Conservation (phyloP, 2,113 vertebrate genomes). For the Apaloderma vittatum region DNA sequence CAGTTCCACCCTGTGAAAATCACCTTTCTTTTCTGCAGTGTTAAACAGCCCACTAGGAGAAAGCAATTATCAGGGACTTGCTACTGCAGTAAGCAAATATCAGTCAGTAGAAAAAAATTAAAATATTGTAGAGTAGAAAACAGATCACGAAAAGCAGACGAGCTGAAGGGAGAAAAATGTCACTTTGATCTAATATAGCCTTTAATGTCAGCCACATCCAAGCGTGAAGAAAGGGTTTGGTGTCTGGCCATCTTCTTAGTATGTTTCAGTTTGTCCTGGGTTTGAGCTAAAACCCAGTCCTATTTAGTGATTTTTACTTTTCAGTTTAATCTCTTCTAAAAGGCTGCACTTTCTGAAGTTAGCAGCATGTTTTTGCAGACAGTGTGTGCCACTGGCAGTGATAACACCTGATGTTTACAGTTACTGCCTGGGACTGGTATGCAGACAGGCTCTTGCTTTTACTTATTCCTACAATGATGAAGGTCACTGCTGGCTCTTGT, state of each 20-base stretch:
- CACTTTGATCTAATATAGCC: not conserved
- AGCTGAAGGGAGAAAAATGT: slow-evolving; percentile 3
- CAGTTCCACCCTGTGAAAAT: not conserved
- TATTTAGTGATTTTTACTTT: too few species aligned
- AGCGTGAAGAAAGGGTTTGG: not conserved
- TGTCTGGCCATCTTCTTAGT: not conserved
- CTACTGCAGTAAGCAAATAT: not conserved
- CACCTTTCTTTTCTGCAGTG: not conserved
- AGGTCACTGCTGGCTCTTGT: too few species aligned
- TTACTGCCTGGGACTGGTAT: too few species aligned
- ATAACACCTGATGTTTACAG: too few species aligned
- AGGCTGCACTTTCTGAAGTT: too few species aligned
- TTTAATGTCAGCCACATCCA: not conserved
- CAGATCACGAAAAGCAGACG: not conserved
- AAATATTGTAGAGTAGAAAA: slow-evolving; percentile 4
- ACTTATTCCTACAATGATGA: too few species aligned
- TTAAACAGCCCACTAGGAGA: not conserved
- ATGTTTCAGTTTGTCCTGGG: not conserved
- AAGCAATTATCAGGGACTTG: not conserved
- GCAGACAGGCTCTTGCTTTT: too few species aligned
- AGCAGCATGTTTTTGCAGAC: too few species aligned
- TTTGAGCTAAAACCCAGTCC: too few species aligned
- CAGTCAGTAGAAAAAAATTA: not conserved
- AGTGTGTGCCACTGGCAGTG: too few species aligned
- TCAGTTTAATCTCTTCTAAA: too few species aligned